Conservation (phyloP, 2,113 vertebrate genomes). For the Embiotoca jacksoni region DNA sequence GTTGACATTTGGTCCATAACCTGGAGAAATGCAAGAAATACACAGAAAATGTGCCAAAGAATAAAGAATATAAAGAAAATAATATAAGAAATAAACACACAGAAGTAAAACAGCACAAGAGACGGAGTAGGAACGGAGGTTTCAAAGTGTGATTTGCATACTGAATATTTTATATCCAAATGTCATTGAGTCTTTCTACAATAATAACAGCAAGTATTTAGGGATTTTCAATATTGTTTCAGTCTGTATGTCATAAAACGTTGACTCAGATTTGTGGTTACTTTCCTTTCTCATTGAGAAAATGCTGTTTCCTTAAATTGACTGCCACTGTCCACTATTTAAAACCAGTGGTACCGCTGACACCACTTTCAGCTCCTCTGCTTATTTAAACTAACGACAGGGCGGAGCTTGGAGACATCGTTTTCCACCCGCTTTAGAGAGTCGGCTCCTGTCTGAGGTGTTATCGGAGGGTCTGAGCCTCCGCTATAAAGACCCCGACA, state of each 20-base stretch:
- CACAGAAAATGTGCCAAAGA: background rate
- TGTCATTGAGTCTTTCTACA: no score
- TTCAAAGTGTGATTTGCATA: no score
- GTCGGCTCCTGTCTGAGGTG: conserved; percentile 20
- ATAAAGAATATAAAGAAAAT: background rate
- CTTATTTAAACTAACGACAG: background rate
- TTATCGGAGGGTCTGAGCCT: conserved; percentile 18
- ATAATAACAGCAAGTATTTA: no score
- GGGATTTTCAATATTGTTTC: background rate
- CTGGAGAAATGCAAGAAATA: background rate
- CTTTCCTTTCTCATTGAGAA: background rate
- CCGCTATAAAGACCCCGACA: conserved; percentile 42
- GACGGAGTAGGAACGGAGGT: no score
- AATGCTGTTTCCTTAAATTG: background rate
- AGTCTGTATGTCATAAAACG: no score
- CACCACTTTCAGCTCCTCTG: background rate
- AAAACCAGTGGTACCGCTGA: background rate
- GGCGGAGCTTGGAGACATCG: background rate
- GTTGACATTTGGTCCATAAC: no score
- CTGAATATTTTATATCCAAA: no score
- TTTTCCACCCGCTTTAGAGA: conserved; percentile 1
- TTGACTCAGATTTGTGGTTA: background rate
- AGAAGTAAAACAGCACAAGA: background rate
- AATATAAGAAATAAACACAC: no score
- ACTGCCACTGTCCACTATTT: background rate